phyloP scores from a whole-genome alignment of 1,140 invertebrate genomes.

The Achroia grisella region DNA sequence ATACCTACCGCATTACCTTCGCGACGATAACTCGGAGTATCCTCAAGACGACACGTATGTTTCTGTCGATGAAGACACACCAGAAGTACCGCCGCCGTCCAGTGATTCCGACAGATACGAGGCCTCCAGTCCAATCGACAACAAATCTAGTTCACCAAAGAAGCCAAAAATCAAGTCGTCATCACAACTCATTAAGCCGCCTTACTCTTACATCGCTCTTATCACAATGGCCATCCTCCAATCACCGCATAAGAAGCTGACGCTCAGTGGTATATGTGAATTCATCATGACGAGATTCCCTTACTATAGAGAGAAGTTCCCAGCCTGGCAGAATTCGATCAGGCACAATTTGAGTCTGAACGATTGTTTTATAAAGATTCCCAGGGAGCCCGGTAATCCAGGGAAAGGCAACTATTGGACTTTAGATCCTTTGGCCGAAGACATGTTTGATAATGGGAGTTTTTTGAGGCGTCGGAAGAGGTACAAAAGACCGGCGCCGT shows the following conservation, averaged over 20 bases:
- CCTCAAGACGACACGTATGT: conserved; percentile 60
- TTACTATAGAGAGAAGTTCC: conserved; percentile 96
- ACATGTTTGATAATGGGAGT: conserved; percentile 99
- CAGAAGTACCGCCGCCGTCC: conserved; percentile 52
- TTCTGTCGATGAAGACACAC: conserved; percentile 60
- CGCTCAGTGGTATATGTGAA: conserved; percentile 97
- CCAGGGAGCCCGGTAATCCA: conserved; percentile 97
- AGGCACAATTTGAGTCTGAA: conserved; percentile 98
- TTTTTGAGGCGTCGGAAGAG: conserved; percentile 95
- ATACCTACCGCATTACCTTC: conserved; percentile 56
- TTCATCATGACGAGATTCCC: conserved; percentile 99
- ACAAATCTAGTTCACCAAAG: conserved; percentile 52
- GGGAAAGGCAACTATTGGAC: conserved; percentile 99
- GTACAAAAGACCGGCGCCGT: conserved; percentile 87
- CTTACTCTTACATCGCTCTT: conserved; percentile 97
- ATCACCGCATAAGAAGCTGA: conserved; percentile 97
- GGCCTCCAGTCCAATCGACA: conserved; percentile 48
- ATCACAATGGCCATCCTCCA: conserved; percentile 99
- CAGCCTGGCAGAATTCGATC: conserved; percentile 97
- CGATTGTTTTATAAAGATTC: conserved; percentile 99
- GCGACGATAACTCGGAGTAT: conserved; percentile 48
- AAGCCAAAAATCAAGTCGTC: conserved; percentile 60
- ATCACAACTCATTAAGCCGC: conserved; percentile 83
- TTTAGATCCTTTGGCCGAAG: conserved; percentile 95
- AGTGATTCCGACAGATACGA: conserved; percentile 61